Evolutionary conservation across 2,888 invertebrate species (phyloP), one percentile per base, ranked within the genome.

Genomic region (Spatulosminthurus flaviceps): DNA sequence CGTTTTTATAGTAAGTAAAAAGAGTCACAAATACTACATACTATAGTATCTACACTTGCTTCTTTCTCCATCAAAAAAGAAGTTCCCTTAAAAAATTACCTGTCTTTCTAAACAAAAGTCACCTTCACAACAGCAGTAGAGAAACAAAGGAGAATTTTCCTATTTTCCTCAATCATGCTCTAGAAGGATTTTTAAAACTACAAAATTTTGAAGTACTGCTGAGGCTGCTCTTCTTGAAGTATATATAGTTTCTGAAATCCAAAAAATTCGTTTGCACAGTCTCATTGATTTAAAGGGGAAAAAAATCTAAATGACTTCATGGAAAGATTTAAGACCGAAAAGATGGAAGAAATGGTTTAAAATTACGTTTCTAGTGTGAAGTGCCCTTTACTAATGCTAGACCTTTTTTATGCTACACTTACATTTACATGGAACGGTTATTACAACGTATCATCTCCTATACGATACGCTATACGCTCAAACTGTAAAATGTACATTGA

Each of bases 311-410:
- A 64, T 64, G 64, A 24, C 9, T 64, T 24, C 16, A 64, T 2
- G n/a, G 64, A 64, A 22, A 64, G 64, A 64, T 64, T 64, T 64
- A 64, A 64, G 16, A 2, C 64, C 21, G 4, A 9, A 64, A 64
- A 24, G 24, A 4, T 5, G 9, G 26, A 24, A 16, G 2, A 16
- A 64, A 9, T 64, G 24, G 64, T 64, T 22, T 64, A 24, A 64
- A 64, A 64, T 64, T 64, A 64, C 24, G 24, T 22, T 64, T 64
- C 64, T 9, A 64, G 64, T 64, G 64, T 64, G 64, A 64, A 64
- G 22, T 64, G 64, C 11, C 64, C n/a, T n/a, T 64, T 22, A 64
- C 24, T 24, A 64, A 19, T 64, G 11, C 19, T 9, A 4, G n/a
- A 4, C n/a, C n/a, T 51, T 16, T 11, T 2, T 22, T 5, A 16